Base-by-base conservation (phyloP, 2,113 vertebrate species). In the Neoarius graeffei region DNA sequence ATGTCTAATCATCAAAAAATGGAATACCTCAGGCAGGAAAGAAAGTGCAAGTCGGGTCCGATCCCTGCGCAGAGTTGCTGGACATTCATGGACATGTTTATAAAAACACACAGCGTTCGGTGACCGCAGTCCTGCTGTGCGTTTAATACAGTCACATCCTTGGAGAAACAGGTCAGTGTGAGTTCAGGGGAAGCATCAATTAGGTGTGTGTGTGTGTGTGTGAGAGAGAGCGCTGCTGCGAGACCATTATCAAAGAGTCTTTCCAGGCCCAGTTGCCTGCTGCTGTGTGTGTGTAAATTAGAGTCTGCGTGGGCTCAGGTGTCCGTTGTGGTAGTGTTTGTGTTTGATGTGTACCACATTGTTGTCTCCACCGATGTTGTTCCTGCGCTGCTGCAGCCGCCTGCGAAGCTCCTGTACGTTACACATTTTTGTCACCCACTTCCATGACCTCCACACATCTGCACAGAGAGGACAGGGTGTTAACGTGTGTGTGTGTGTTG, bases 311-410 rank as follows among this genome's bases (percentile, higher is more conserved):
- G 96, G 97, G 94, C 96, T 97, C 8, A 96, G 96, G 91, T 97
- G 97, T 86, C 97, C 97, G 0, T 97, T 97, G 88, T 97, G 97
- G 93, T 96, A 97, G 52, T 97, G 94, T 94, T 96, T 97, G 95
- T 97, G 97, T 92, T 97, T 97, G 93, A 97, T 95, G 90, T 97
- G 96, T 89, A 96, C 96, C 95, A 97, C 96, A 93, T 97, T 97
- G 50, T 96, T 96, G 50, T 77, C 87, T 0, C 91, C 94, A 0
- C 93, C 88, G 87, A 96, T 96, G 86, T 96, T 96, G 66, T 95
- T 96, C 79, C 96, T 95, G 91, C 96, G 89, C 91, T 95, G 95
- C 94, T 96, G 95, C 0, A 96, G 95, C 54, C 93, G 93, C 83
- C 95, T 95, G 85, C 96, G 92, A 81, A 97, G 88, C 89, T 97